These are phyloP conservation scores for Caenorhabditis zanzibari DNA, from an alignment of 2,888 invertebrate species.

Conservation along the genomic window DNA sequence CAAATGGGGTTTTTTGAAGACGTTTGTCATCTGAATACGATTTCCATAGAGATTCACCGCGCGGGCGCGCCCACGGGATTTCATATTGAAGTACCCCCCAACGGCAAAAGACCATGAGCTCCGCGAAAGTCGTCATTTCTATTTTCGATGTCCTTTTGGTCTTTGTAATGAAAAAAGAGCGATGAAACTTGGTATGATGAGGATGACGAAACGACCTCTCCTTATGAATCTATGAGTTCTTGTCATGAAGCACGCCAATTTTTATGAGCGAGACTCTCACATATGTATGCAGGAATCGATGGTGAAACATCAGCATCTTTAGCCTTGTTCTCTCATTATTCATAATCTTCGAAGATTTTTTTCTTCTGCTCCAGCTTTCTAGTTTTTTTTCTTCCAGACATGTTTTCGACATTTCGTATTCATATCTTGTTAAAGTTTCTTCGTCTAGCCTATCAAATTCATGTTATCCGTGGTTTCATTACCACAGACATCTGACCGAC, in stretches of 20 bases:
- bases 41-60: conserved; percentile 15
- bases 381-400: conserved; percentile 33
- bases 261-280: conserved; percentile 43
- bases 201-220: conserved; percentile 58
- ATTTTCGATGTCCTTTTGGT: conserved; percentile 49
- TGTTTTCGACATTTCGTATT: conserved; percentile 22
- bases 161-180: conserved; percentile 39
- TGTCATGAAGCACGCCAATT: conserved; percentile 62
- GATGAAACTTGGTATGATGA: conserved; percentile 29
- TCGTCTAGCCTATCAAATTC: conserved; percentile 35
- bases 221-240: conserved; percentile 64
- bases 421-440: conserved; percentile 21
- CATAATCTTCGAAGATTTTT: conserved; percentile 13
- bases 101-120: not conserved
- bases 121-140: conserved; percentile 5
- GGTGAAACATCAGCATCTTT: conserved; percentile 21
- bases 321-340: not conserved
- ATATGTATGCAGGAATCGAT: conserved; percentile 42
- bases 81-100: not conserved
- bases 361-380: not conserved
- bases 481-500: conserved; percentile 41
- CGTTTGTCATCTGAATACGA: conserved; percentile 39
- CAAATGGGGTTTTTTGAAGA: conserved; percentile 25
- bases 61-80: conserved; percentile 2
- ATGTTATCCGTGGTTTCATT: conserved; percentile 32